phyloP scores from a whole-genome alignment of 2,888 invertebrate genomes.

The Drosophila barbarae region DNA sequence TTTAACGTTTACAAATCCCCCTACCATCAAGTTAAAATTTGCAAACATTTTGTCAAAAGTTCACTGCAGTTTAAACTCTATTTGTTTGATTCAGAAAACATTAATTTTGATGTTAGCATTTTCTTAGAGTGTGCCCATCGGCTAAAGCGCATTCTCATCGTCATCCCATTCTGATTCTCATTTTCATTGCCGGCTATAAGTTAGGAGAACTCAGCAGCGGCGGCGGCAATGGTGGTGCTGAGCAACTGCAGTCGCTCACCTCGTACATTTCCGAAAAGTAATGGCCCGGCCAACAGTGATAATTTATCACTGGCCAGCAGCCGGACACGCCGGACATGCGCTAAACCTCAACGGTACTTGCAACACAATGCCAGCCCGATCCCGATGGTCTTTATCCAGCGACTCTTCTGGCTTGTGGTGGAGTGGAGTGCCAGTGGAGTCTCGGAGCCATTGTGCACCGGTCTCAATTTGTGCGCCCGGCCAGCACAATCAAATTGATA shows the following conservation, averaged over 20 bases:
- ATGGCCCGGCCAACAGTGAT: constrained; percentile 71
- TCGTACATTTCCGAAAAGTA: constrained; percentile 72
- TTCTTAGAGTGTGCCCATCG: constrained; percentile 37
- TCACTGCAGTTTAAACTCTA: background rate
- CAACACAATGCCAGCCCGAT: constrained; percentile 51
- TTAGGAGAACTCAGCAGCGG: constrained; percentile 47
- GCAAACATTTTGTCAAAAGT: background rate
- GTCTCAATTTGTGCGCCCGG: constrained; percentile 57
- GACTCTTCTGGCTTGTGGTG: constrained; percentile 4
- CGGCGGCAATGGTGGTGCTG: constrained; percentile 47
- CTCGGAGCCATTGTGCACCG: constrained; percentile 35
- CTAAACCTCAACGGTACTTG: constrained; percentile 60
- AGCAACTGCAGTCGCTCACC: constrained; percentile 53
- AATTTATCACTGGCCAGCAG: constrained; percentile 75
- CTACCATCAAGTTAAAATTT: background rate
- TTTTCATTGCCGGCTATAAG: constrained; percentile 64
- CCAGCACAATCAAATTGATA: constrained; percentile 71
- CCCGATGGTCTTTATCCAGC: constrained; percentile 14
- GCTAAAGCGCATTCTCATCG: constrained; percentile 63
- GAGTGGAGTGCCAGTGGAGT: constrained; percentile 9
- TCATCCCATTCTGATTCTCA: constrained; percentile 53
- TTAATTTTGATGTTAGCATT: background rate
- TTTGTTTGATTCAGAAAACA: constrained; percentile 1
- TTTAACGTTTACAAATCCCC: background rate
- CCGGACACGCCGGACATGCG: constrained; percentile 66